Conservation (phyloP, 2,888 invertebrate species). For the Caenorhabditis sp. region DNA sequence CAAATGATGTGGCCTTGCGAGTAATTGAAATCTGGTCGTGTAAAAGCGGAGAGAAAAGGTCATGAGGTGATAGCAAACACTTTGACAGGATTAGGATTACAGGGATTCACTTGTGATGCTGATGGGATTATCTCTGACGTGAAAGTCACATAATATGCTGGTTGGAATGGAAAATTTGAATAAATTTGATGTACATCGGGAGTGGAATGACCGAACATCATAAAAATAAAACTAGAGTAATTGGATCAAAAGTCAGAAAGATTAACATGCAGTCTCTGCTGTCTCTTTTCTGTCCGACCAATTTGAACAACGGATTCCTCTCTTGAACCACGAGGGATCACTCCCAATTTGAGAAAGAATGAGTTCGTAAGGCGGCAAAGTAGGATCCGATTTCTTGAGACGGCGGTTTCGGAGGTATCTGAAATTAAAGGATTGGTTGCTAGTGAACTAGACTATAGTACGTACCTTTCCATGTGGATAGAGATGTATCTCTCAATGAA, state of each 20-base stretch:
- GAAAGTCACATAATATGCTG: conserved; percentile 20
- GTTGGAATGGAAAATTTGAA: not conserved
- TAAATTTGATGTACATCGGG: not conserved
- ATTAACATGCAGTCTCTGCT: conserved; percentile 29
- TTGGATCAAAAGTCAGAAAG: not conserved
- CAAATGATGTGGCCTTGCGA: conserved; percentile 31
- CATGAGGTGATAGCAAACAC: conserved; percentile 6
- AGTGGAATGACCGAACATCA: not conserved
- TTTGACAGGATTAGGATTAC: conserved; percentile 7
- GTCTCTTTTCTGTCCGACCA: conserved; percentile 18
- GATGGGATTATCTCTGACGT: too few species aligned
- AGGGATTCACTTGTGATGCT: too few species aligned
- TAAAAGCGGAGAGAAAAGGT: not conserved
- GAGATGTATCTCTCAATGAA: conserved; percentile 22
- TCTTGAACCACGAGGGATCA: conserved; percentile 34
- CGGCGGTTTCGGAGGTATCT: conserved; percentile 25
- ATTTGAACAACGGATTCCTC: not conserved
- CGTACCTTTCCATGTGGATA: conserved; percentile 24
- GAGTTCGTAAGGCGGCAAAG: conserved; percentile 25
- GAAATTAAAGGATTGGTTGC: not conserved
- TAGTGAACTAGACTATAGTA: not conserved
- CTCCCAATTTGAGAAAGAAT: conserved; percentile 18
- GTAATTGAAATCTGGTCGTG: conserved; percentile 19
- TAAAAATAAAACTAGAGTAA: not conserved
- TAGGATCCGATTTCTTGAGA: conserved; percentile 14